Evolutionary conservation across 2,113 vertebrate genomes (phyloP), one percentile per base, ranked within the genome.

Genomic region (Entelurus aequoreus): DNA sequence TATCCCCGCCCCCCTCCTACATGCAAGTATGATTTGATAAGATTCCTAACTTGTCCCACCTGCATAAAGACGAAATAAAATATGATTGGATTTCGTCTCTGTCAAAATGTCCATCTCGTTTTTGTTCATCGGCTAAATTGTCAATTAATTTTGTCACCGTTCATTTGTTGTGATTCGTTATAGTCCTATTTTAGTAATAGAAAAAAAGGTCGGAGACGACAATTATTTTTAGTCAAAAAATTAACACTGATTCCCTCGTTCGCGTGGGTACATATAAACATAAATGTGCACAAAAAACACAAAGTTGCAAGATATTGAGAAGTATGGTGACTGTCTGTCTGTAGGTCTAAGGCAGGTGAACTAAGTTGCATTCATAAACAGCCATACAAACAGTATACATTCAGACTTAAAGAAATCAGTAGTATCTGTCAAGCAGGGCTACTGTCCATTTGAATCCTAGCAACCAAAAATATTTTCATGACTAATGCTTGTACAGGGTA

Each of bases 391-490:
- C 44, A 72, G 0, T 59, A 70, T 63, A 69, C 69, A 63, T 60
- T 69, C 71, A 44, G 70, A 78, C 78, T 78, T 84, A 73, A 81
- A 72, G 76, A 65, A 84, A 84, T 81, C 62, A 71, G 40, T 74
- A 52, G 65, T 76, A 75, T 81, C 69, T 65, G 64, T 79, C 74
- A 57, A 71, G 47, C 73, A 72, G 60, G 35, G 60, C 75, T 37
- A 61, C 53, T 6, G 54, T 82, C 75, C 63, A 66, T 64, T 60
- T 46, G 40, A 66, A 74, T 67, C 68, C 62, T 60, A 74, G 75
- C 69, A 65, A 79, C 76, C 52, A 15, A 54, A 59, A 75, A 70
- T 82, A 78, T 80, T 82, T 77, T 78, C 44, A 72, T 75, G 80
- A 72, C 68, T 36, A 47, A 71, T 9, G 64, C 48, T 57, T 48